phyloP scores from a whole-genome alignment of 2,888 invertebrate species.

The Drosophila neonasuta region DNA sequence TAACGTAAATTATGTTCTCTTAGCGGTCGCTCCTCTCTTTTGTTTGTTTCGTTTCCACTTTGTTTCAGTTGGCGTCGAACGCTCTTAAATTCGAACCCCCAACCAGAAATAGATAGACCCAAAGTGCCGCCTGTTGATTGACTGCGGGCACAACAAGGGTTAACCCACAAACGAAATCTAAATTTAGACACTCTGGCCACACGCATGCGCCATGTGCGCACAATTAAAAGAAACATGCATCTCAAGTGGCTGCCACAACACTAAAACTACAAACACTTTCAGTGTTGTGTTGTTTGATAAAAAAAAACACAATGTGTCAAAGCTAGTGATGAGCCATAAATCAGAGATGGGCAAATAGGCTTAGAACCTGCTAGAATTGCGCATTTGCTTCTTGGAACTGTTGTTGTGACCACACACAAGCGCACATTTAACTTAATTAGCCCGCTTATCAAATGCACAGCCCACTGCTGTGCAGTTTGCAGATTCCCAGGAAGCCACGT shows the following conservation, averaged over 20 bases:
- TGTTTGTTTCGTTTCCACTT: conserved; percentile 51
- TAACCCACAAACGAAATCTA: conserved; percentile 32
- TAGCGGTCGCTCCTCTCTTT: conserved; percentile 28
- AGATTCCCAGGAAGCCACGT: conserved; percentile 49
- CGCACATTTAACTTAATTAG: conserved; percentile 73
- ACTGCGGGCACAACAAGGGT: conserved; percentile 21
- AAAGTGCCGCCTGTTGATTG: conserved; percentile 46
- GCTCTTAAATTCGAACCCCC: conserved; percentile 28
- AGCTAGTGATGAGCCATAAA: conserved; percentile 29
- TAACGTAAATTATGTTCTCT: conserved; percentile 23
- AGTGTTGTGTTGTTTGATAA: conserved; percentile 51
- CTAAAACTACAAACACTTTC: conserved; percentile 42
- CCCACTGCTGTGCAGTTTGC: conserved; percentile 58
- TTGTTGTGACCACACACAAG: conserved; percentile 47
- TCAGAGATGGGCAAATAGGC: conserved; percentile 9
- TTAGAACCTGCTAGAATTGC: conserved; percentile 41
- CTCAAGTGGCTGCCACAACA: conserved; percentile 50
- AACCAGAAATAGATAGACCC: not conserved
- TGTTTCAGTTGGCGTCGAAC: conserved; percentile 37
- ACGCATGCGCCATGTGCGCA: conserved; percentile 35
- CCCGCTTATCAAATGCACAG: conserved; percentile 59
- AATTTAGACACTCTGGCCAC: conserved; percentile 45
- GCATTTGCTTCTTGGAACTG: not conserved
- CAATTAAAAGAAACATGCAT: conserved; percentile 49
- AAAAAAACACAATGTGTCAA: conserved; percentile 47